Evolutionary conservation across 1,140 invertebrate species (phyloP), one percentile per base, ranked within the genome.

Genomic region (Caligus rogercresseyi): DNA sequence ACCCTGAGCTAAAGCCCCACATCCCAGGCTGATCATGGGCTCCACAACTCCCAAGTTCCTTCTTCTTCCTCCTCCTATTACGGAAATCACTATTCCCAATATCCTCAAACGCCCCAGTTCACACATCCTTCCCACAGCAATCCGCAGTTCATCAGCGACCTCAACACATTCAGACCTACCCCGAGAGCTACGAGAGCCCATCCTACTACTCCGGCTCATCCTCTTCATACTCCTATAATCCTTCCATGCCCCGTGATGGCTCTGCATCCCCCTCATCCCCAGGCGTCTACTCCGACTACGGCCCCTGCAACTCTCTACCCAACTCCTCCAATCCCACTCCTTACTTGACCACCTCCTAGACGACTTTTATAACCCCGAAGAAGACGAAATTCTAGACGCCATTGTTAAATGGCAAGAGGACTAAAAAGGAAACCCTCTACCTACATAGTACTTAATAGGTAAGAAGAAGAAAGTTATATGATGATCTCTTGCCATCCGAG

Each of bases 341-440:
- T 18, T 7, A n/a, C 31, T 43, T 43, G 7, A 43, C 31, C 7
- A 43, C 31, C 31, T 43, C n/a, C n/a, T 43, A 43, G 31, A 43
- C n/a, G 31, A 43, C 31, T 25, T 20, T 14, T 21, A 54, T 3
- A 54, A 62, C 43, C 16, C n/a, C 14, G 60, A 62, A 23, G 61
- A 63, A 16, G 61, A 63, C 52, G 61, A 63, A 20, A 51, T 63
- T 3, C 52, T 63, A 16, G 61, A 63, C 57, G 61, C 54, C 23
- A 63, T 63, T 59, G 61, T 51, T 25, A 53, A 63, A 19, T 63
- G 61, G 61, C 61, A 63, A 53, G 52, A 62, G 11, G 53, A 54
- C 31, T 43, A 43, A 43, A 43, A 7, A 43, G 31, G 31, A 43
- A 43, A 7, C 31, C n/a, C 31, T 11, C n/a, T 43, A 11, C 7